Evolutionary conservation across 2,797 vertebrate genomes (phyloP), one percentile per base, ranked within the genome.

Genomic region (Mus caroli): DNA sequence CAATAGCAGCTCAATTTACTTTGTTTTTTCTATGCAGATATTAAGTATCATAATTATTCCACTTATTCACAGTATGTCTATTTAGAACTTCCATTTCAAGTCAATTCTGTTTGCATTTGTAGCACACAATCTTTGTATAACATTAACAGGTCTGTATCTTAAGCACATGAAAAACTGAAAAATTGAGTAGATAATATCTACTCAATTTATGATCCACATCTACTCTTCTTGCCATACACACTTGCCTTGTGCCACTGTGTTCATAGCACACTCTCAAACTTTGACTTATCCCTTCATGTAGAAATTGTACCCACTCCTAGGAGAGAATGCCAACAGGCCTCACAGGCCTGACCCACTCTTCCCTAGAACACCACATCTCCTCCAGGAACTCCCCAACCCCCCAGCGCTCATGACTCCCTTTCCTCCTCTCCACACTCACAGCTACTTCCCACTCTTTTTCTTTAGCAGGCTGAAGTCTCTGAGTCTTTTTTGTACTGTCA

Each of bases 151-250:
- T 73, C 22, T 77, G n/a, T 62, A 22, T 85, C 37, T 62, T 46
- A 88, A 94, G 24, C 34, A 88, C 71, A 50, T 75, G 77, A 88
- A 95, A 88, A 90, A 87, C 31, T 84, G 37, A 37, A 94, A 46
- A 94, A 8, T 37, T 85, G 58, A 46, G 46, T 43, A 78, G 77
- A 94, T 40, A 69, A n/a, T 54, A 24, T 31, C 64, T 17, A 52
- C 71, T 62, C 37, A 2, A 90, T 73, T 87, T 40, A 71, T 73
- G 52, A 92, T 43, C n/a, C n/a, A 46, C 17, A 12, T 40, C 54
- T 67, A 54, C 54, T 58, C 54, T 37, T 46, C 40, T 80, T 78
- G 50, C 34, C 52, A 19, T 12, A 78, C 14, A 60, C 43, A 58
- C 37, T 54, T 24, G 24, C 10, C 87, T 82, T 82, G n/a, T 54